phyloP scores from a whole-genome alignment of 2,113 vertebrate species.

The Amphilophus citrinellus region DNA sequence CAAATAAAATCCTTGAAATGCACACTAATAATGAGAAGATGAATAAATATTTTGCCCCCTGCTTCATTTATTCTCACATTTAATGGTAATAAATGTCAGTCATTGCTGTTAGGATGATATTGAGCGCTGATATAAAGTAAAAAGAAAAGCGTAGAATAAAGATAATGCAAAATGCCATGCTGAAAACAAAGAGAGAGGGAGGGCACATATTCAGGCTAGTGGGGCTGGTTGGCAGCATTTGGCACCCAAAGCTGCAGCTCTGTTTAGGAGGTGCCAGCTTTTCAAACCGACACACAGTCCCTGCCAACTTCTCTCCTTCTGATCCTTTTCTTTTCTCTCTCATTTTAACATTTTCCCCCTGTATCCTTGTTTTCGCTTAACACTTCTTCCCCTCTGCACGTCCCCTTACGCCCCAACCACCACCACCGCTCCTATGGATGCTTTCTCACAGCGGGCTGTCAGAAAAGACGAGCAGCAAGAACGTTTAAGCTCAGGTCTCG shows the following conservation, averaged over 20 bases:
- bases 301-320: conserved; percentile 81
- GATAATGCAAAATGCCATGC: conserved; percentile 79
- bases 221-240: conserved; percentile 81
- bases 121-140: conserved; percentile 65
- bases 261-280: conserved; percentile 82
- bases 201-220: conserved; percentile 77
- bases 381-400: conserved; percentile 50
- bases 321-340: conserved; percentile 75
- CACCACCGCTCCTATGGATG: conserved; percentile 36
- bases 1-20: conserved; percentile 8
- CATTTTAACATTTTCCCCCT: conserved; percentile 68
- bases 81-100: conserved; percentile 48
- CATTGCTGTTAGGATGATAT: conserved; percentile 40
- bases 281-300: conserved; percentile 78
- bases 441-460: conserved; percentile 37
- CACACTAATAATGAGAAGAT: conserved; percentile 11
- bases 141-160: conserved; percentile 75
- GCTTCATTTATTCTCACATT: conserved; percentile 1
- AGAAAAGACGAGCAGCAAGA: conserved; percentile 6
- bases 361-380: conserved; percentile 59
- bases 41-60: neutral
- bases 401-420: conserved; percentile 24
- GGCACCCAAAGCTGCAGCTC: conserved; percentile 75
- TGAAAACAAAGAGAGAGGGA: conserved; percentile 80
- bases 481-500: conserved; percentile 19